A percentile compares a stretch with the other conserved stretches of the same genome.
These are phyloP conservation scores for Lasioglossum lativentre DNA, from an alignment of 2,888 invertebrate genomes.

Conservation along the genomic window DNA sequence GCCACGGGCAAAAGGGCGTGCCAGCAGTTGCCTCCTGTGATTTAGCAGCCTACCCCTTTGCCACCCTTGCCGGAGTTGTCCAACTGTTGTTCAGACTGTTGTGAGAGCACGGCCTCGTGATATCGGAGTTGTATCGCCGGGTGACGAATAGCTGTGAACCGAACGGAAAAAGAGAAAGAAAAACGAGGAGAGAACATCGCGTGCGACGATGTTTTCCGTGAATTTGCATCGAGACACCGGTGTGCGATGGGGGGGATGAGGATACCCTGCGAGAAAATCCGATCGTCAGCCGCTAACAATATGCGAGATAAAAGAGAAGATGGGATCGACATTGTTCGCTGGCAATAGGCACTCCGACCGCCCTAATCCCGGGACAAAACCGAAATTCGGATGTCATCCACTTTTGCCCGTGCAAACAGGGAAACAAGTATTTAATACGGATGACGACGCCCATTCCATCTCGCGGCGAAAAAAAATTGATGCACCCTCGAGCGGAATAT, in stretches of 20 bases:
- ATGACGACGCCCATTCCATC: constrained; percentile 31
- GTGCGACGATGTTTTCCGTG: background rate
- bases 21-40: constrained; percentile 61
- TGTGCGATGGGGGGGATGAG: rapidly evolving
- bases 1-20: constrained; percentile 61
- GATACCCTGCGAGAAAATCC: background rate
- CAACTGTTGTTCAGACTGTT: constrained; percentile 68
- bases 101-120: constrained; percentile 53
- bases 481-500: constrained; percentile 46
- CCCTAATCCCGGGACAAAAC: background rate
- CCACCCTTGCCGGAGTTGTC: constrained; percentile 59
- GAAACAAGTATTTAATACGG: constrained; percentile 55
- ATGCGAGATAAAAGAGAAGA: background rate
- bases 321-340: background rate
- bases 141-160: constrained; percentile 52
- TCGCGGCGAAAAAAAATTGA: constrained; percentile 4
- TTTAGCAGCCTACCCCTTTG: constrained; percentile 62
- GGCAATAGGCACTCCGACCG: background rate
- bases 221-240: background rate
- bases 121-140: constrained; percentile 66
- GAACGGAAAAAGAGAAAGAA: background rate
- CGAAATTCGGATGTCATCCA: constrained; percentile 6
- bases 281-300: background rate
- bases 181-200: background rate
- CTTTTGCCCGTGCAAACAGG: constrained; percentile 29